A percentile compares a stretch with the other conserved stretches of the same genome.
phyloP scores from a whole-genome alignment of 2,113 vertebrate genomes.

The Rhodinocichla rosea region DNA sequence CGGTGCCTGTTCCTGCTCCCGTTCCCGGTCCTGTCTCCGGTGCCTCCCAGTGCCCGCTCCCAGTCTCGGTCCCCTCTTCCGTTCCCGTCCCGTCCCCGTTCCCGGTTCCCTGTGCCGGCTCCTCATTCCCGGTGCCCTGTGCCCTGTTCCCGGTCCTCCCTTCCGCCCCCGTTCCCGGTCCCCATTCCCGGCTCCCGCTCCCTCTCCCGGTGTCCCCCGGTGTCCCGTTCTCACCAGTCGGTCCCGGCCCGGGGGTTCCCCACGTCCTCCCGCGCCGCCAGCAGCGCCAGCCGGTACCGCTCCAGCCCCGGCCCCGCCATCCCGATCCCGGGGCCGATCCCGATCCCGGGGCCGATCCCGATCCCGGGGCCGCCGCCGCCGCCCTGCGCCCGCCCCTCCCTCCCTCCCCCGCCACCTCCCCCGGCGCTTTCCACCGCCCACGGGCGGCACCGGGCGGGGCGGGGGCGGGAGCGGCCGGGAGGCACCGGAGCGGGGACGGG shows the following conservation, averaged over 20 bases:
- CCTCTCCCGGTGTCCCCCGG: neutral
- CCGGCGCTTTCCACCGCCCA: no score
- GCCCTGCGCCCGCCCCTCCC: no score
- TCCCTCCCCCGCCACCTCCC: no score
- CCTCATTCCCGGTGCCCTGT: neutral
- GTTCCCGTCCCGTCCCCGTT: neutral
- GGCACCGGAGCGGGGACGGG: no score
- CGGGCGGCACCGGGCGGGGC: no score
- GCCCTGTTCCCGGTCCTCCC: neutral
- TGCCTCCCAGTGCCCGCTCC: neutral
- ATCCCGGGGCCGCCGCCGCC: neutral
- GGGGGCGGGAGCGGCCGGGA: no score
- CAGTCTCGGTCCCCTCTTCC: neutral
- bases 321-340: neutral
- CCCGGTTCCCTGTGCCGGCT: neutral
- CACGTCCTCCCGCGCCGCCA: constrained; percentile 84
- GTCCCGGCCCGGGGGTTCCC: constrained; percentile 77
- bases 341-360: neutral
- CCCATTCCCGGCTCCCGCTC: neutral
- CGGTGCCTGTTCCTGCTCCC: neutral
- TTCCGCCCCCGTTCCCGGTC: neutral
- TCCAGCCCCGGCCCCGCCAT: constrained; percentile 77
- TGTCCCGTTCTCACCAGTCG: constrained; percentile 73
- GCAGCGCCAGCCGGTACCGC: constrained; percentile 80
- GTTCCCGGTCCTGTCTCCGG: neutral